A percentile compares a stretch with the other conserved stretches of the same genome.
Conservation (phyloP, 2,888 invertebrate species). For the Ectobius pallidus region DNA sequence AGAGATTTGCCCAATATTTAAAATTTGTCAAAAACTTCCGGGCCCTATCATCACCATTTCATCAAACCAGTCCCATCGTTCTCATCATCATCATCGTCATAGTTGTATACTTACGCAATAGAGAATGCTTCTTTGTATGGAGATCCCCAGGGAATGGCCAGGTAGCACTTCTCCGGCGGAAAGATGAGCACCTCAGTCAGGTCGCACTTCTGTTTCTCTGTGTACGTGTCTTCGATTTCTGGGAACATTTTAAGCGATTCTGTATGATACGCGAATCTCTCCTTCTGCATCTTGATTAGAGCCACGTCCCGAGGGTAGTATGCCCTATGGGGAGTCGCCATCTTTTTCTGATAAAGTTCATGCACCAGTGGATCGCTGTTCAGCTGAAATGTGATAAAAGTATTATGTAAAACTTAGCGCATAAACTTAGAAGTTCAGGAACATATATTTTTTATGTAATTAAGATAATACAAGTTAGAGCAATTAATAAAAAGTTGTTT, state of each 20-base stretch:
- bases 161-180: slow-evolving; percentile 20
- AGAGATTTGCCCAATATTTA: no score
- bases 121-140: slow-evolving; percentile 29
- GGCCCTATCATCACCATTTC: no score
- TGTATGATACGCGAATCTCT: slow-evolving; percentile 37
- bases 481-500: no score
- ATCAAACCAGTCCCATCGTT: no score
- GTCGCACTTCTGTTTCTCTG: slow-evolving; percentile 32
- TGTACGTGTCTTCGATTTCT: slow-evolving; percentile 23
- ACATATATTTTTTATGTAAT: no score
- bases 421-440: no score
- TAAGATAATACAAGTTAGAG: no score
- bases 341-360: slow-evolving; percentile 46
- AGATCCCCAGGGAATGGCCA: slow-evolving; percentile 25
- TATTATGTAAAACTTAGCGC: no score
- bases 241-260: slow-evolving; percentile 36
- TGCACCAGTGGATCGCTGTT: slow-evolving; percentile 68
- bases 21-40: no score
- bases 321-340: slow-evolving; percentile 8
- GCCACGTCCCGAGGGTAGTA: slow-evolving; percentile 34
- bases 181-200: slow-evolving; percentile 34
- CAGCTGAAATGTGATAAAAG: slow-evolving; percentile 63
- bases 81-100: no score
- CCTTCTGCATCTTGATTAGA: slow-evolving; percentile 33
- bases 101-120: slow-evolving; percentile 16